These are phyloP conservation scores for Ormyrus thymus DNA, from an alignment of 2,888 invertebrate species.

Conservation along the genomic window DNA sequence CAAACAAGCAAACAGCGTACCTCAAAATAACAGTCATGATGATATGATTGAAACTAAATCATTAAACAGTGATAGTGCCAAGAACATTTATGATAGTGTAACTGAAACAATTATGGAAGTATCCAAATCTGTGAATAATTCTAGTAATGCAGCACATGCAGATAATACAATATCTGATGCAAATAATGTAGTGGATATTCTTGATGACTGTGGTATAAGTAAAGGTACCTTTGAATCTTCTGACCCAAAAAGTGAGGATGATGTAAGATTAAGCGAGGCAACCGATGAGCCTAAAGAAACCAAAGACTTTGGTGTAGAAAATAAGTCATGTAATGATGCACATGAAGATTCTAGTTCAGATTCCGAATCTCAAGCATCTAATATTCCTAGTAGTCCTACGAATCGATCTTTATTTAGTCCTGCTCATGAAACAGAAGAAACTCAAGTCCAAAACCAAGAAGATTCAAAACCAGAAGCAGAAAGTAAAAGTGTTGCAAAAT, in stretches of 20 bases:
- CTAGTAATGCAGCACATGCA: constrained; percentile 51
- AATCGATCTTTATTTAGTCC: constrained; percentile 63
- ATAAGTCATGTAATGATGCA: constrained; percentile 40
- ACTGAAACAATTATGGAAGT: constrained; percentile 69
- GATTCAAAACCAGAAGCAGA: constrained; percentile 77
- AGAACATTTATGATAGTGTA: constrained; percentile 63
- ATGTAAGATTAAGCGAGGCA: constrained; percentile 50
- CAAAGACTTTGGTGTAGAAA: constrained; percentile 55
- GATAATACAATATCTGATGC: constrained; percentile 31
- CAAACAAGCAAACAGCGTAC: constrained; percentile 5
- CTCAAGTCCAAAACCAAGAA: constrained; percentile 55
- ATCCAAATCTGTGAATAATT: constrained; percentile 58
- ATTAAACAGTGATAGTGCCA: constrained; percentile 37
- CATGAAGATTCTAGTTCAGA: constrained; percentile 51
- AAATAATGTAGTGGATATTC: constrained; percentile 4
- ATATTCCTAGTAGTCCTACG: constrained; percentile 59
- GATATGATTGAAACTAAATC: constrained; percentile 23
- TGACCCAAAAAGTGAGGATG: constrained; percentile 55
- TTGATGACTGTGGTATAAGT: neutral
- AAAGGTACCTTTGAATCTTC: constrained; percentile 47
- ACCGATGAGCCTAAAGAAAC: constrained; percentile 43
- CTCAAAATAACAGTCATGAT: constrained; percentile 21
- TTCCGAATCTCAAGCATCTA: constrained; percentile 55
- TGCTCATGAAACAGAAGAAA: constrained; percentile 57
- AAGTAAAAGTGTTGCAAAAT: constrained; percentile 56